Evolutionary conservation across 2,888 invertebrate genomes (phyloP), one percentile per base, ranked within the genome.

Genomic region (Pyralis farinalis): DNA sequence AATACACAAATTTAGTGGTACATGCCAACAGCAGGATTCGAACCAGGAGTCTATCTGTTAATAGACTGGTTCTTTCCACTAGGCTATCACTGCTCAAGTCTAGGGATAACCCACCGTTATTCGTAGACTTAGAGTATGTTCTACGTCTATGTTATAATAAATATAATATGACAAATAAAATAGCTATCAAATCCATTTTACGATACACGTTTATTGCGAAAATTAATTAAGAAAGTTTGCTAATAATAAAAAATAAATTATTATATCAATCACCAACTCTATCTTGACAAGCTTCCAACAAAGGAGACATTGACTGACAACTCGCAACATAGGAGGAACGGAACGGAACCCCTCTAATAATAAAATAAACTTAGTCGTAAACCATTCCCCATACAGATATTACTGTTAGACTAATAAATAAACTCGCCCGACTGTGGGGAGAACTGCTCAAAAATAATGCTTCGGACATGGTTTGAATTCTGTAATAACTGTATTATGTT

Each of bases 341-440:
- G 68, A 70, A 67, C 74, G n/a, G n/a, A n/a, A n/a, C 79, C 76
- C 73, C 71, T 63, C 63, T 56, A 63, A 16, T 53, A 65, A 70
- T 67, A 62, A 72, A 74, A 81, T 70, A 76, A 79, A 76, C 73
- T 76, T 55, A 59, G 63, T 76, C 77, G 72, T 85, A 84, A 85
- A 81, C 67, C 66, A 63, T 55, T 69, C 73, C 84, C 83, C 74
- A 73, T 70, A 71, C 51, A 65, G 61, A 72, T 75, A 83, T 80
- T 79, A 83, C 75, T 77, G 67, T 73, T 71, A 63, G 49, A 70
- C 72, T 69, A 84, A 85, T 85, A 86, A 86, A 86, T 86, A 86
- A 83, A 80, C 71, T 75, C 67, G 76, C 69, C 63, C 63, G 71
- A 77, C 77, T 78, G 81, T 71, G 73, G 80, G 73, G 65, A 63